Conservation (phyloP, 1,140 invertebrate genomes). For the Cherax quadricarinatus region DNA sequence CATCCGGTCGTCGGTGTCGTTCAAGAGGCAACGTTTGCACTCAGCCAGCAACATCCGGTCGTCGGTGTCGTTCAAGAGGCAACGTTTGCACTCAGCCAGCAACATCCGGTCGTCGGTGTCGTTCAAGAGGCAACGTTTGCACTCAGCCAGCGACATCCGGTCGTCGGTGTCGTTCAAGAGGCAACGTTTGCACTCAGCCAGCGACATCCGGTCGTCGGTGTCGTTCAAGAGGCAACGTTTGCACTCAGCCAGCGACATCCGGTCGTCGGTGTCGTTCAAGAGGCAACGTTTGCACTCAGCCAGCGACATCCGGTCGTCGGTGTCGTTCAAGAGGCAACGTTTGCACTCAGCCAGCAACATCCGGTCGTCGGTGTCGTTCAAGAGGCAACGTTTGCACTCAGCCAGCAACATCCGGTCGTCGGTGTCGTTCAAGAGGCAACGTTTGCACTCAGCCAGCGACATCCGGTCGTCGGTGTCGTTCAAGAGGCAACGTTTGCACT, state of each 20-base stretch:
- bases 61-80: neutral
- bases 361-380: neutral
- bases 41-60: neutral
- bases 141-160: neutral
- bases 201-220: neutral
- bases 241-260: neutral
- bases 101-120: neutral
- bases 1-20: neutral
- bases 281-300: conserved; percentile 5
- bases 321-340: neutral
- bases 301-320: neutral
- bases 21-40: conserved; percentile 6
- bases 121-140: conserved; percentile 1
- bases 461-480: neutral
- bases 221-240: conserved; percentile 1
- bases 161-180: neutral
- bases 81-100: neutral
- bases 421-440: neutral
- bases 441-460: neutral
- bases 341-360: neutral
- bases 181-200: neutral
- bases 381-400: conserved; percentile 3
- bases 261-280: neutral
- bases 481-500: conserved; percentile 6
- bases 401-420: neutral